Conservation (phyloP, 2,113 vertebrate genomes). For the Euleptes europaea region DNA sequence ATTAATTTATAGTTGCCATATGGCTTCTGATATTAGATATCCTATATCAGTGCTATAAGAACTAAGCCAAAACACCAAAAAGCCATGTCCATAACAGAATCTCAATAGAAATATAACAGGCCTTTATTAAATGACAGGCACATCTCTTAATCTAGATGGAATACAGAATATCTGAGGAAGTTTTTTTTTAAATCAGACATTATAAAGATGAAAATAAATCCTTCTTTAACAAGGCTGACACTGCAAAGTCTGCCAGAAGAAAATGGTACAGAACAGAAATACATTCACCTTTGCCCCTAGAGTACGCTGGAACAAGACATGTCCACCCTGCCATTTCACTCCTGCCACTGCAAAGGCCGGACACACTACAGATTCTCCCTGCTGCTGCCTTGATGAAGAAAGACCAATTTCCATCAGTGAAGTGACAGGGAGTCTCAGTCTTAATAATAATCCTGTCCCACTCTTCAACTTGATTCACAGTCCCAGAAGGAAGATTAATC, state of each 20-base stretch:
- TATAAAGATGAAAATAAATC: constrained; percentile 4
- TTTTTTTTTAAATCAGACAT: neutral
- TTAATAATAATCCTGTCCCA: constrained; percentile 67
- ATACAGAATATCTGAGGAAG: neutral
- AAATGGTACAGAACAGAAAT: neutral
- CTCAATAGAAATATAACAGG: neutral
- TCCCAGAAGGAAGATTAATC: constrained; percentile 70
- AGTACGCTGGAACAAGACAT: constrained; percentile 1
- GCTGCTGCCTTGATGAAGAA: constrained; percentile 42
- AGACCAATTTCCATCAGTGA: constrained; percentile 60
- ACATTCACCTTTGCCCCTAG: constrained; percentile 1
- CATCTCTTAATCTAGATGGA: neutral
- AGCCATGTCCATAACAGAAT: neutral
- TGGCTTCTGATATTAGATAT: neutral
- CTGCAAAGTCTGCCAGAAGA: neutral
- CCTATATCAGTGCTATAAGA: neutral
- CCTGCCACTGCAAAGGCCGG: constrained; percentile 21
- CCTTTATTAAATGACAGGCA: neutral
- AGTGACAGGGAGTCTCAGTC: constrained; percentile 68
- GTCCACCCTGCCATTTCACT: neutral
- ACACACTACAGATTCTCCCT: neutral
- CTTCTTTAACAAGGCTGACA: neutral
- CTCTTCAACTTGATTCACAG: constrained; percentile 65
- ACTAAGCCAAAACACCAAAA: neutral
- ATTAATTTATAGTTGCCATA: neutral